A percentile compares a stretch with the other conserved stretches of the same genome.
These are phyloP conservation scores for Lypha dubia DNA, from an alignment of 2,888 invertebrate genomes.

Conservation along the genomic window DNA sequence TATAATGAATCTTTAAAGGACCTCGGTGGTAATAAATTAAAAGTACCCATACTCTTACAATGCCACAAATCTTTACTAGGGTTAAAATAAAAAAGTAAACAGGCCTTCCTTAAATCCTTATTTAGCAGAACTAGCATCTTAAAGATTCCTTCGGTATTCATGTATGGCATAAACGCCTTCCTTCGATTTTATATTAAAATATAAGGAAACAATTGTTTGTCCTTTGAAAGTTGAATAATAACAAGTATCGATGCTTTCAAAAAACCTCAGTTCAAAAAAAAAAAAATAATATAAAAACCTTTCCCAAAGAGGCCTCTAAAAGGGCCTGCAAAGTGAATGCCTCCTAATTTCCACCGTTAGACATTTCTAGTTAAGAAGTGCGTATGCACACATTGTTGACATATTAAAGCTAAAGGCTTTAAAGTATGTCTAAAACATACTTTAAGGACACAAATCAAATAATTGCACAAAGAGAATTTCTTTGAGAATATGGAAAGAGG, in stretches of 20 bases:
- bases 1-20: conserved; percentile 50
- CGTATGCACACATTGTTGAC: conserved; percentile 12
- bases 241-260: neutral
- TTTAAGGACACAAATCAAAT: conserved; percentile 21
- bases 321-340: neutral
- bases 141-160: neutral
- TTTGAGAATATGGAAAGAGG: neutral
- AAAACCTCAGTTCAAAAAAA: neutral
- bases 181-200: too few species aligned
- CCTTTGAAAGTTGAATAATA: too few species aligned
- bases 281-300: too few species aligned
- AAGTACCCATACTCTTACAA: conserved; percentile 4
- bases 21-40: conserved; percentile 66
- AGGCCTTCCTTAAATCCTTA: neutral
- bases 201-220: too few species aligned
- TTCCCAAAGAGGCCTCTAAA: neutral
- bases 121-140: neutral
- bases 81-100: neutral
- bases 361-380: conserved; percentile 4
- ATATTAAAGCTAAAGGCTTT: conserved; percentile 36
- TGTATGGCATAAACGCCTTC: neutral
- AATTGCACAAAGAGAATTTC: neutral
- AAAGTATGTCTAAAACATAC: conserved; percentile 1
- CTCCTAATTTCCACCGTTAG: neutral
- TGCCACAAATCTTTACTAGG: too few species aligned